Evolutionary conservation across 1,140 invertebrate species (phyloP).

Genomic region (Wasmannia auropunctata): DNA sequence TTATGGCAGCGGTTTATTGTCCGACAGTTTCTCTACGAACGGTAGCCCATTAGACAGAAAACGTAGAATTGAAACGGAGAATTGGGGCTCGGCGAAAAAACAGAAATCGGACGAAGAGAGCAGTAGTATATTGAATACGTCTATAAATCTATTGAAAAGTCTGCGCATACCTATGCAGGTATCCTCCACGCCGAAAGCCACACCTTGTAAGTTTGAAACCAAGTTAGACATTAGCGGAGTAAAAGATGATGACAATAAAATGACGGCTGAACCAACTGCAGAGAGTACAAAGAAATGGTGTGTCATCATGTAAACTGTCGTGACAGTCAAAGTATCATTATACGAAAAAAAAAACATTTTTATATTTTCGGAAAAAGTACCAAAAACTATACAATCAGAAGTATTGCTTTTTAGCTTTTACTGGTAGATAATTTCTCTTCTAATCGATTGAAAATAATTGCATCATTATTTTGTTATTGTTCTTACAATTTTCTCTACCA

Average conservation of each 20-base stretch:
- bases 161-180: conserved; percentile 70
- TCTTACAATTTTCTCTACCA: not conserved
- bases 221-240: conserved; percentile 65
- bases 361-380: conserved; percentile 52
- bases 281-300: conserved; percentile 78
- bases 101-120: conserved; percentile 67
- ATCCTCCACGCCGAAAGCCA: conserved; percentile 73
- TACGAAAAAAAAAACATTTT: not conserved
- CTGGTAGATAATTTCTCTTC: not conserved
- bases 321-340: conserved; percentile 24
- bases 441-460: not conserved
- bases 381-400: not conserved
- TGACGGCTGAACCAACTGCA: conserved; percentile 31
- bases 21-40: conserved; percentile 62
- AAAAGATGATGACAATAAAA: conserved; percentile 52
- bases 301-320: conserved; percentile 77
- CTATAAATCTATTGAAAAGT: conserved; percentile 72
- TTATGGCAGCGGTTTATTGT: conserved; percentile 63
- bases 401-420: not conserved
- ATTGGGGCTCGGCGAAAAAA: conserved; percentile 69
- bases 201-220: conserved; percentile 72
- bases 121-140: conserved; percentile 73
- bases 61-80: conserved; percentile 71
- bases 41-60: conserved; percentile 74
- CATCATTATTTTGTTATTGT: not conserved